Evolutionary conservation across 2,113 vertebrate genomes (phyloP).

Genomic region (Thymallus thymallus): DNA sequence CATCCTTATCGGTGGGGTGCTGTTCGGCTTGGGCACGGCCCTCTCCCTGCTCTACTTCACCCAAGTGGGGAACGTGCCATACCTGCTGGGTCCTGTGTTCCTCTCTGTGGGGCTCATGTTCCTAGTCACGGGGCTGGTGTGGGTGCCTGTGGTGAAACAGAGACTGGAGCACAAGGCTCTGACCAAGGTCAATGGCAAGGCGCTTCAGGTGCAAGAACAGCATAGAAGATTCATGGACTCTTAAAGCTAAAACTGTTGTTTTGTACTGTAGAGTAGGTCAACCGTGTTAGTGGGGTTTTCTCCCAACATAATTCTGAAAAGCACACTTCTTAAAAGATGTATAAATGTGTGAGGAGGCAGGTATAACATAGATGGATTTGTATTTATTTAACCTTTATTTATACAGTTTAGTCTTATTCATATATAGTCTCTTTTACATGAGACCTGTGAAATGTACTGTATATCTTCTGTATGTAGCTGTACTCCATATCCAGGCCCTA

Average conservation of each 20-base stretch:
- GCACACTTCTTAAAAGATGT: background rate
- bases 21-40: conserved; percentile 10
- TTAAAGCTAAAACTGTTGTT: background rate
- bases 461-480: background rate
- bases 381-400: too few species aligned
- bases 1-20: conserved; percentile 7
- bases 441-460: background rate
- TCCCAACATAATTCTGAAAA: background rate
- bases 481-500: background rate
- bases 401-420: too few species aligned
- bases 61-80: conserved; percentile 5
- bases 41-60: conserved; percentile 38
- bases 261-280: background rate
- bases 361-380: too few species aligned
- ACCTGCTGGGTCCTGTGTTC: conserved; percentile 26
- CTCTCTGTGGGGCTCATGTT: conserved; percentile 42
- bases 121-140: conserved; percentile 34
- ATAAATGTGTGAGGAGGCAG: too few species aligned
- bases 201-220: background rate
- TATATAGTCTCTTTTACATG: too few species aligned
- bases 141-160: conserved; percentile 40
- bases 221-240: background rate
- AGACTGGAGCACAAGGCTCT: conserved; percentile 16
- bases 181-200: conserved; percentile 22
- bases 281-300: background rate